Evolutionary conservation across 2,888 invertebrate genomes (phyloP).

Genomic region (Lepeophtheirus nordmannii): DNA sequence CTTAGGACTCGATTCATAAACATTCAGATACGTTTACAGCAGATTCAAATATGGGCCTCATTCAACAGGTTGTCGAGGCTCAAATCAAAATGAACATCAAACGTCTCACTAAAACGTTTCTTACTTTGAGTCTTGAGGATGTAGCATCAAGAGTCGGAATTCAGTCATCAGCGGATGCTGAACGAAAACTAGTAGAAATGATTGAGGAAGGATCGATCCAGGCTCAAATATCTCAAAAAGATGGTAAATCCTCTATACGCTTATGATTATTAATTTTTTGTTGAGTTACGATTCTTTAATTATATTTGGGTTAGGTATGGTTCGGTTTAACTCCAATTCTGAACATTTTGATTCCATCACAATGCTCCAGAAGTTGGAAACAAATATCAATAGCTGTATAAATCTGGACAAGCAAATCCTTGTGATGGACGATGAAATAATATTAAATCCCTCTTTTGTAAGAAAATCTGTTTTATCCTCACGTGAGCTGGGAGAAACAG

Average conservation of each 20-base stretch:
- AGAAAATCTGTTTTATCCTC: slow-evolving; percentile 36
- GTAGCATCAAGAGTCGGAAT: slow-evolving; percentile 78
- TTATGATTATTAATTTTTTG: too few relatives aligned
- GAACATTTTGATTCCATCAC: slow-evolving; percentile 82
- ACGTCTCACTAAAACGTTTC: slow-evolving; percentile 80
- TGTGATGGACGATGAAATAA: slow-evolving; percentile 86
- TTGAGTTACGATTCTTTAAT: too few relatives aligned
- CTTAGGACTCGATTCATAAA: slow-evolving; percentile 4
- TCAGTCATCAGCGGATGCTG: slow-evolving; percentile 62
- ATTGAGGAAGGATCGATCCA: slow-evolving; percentile 93
- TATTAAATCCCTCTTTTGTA: slow-evolving; percentile 66
- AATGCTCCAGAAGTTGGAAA: slow-evolving; percentile 70
- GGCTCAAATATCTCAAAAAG: slow-evolving; percentile 90
- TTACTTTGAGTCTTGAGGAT: slow-evolving; percentile 71
- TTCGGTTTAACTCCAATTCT: slow-evolving; percentile 83
- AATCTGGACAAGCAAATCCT: slow-evolving; percentile 72
- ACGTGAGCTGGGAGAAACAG: neutral
- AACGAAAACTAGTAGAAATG: slow-evolving; percentile 86
- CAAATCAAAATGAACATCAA: slow-evolving; percentile 93
- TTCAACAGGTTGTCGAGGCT: slow-evolving; percentile 61
- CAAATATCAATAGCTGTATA: slow-evolving; percentile 52
- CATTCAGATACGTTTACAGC: slow-evolving; percentile 38
- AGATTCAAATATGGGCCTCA: slow-evolving; percentile 44
- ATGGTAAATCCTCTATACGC: slow-evolving; percentile 51
- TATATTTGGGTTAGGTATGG: slow-evolving; percentile 46